phyloP scores from a whole-genome alignment of 64 coral and sea anemone species.

The Actinia tenebrosa region DNA sequence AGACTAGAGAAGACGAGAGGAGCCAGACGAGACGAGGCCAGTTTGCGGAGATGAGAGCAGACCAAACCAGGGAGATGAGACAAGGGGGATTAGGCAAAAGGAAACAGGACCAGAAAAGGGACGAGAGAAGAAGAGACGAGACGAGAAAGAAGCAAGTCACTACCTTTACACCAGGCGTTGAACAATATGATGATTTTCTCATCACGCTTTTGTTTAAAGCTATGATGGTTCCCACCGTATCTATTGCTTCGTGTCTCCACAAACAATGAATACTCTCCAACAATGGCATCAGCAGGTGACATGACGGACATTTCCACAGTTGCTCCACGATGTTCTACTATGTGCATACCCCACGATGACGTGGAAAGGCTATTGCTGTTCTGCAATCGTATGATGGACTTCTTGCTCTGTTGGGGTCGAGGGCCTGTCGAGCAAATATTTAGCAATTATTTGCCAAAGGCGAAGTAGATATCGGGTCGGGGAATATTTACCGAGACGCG shows the following conservation, averaged over 20 bases:
- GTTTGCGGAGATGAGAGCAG: too few species aligned
- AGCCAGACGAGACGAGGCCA: too few species aligned
- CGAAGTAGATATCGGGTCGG: too few species aligned
- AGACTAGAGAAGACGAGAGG: too few species aligned
- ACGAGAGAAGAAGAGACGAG: too few species aligned
- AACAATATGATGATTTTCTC: conserved; percentile 63
- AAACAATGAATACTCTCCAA: conserved; percentile 65
- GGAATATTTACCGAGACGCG: too few species aligned
- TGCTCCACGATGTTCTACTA: neutral
- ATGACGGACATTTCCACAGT: conserved; percentile 27
- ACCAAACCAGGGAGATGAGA: too few species aligned
- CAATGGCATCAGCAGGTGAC: conserved; percentile 56
- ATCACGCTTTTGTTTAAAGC: conserved; percentile 36
- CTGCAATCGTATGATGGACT: conserved; percentile 39
- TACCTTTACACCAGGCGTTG: conserved; percentile 91
- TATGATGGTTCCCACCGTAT: conserved; percentile 5
- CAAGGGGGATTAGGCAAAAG: too few species aligned
- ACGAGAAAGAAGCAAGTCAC: neutral
- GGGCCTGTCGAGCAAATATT: conserved; percentile 19
- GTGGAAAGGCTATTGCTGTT: conserved; percentile 1
- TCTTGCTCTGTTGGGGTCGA: conserved; percentile 72
- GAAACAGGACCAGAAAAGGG: too few species aligned
- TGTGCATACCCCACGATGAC: conserved; percentile 40
- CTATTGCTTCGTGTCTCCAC: conserved; percentile 46
- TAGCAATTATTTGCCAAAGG: neutral